These are phyloP conservation scores for Hemithea aestivaria DNA, from an alignment of 2,888 invertebrate species.

Conservation along the genomic window DNA sequence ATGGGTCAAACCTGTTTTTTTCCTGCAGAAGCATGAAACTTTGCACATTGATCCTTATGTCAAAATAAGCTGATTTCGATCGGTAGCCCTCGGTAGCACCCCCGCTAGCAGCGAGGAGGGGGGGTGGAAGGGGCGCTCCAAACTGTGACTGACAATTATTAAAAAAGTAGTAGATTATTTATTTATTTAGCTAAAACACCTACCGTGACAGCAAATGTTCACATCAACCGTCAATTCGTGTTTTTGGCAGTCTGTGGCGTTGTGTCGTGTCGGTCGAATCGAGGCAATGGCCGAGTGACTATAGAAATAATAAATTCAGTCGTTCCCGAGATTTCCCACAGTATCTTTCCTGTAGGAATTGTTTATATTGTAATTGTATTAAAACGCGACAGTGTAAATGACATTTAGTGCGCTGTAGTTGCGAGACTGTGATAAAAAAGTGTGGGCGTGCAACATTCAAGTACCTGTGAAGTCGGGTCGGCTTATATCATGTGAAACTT, in stretches of 20 bases:
- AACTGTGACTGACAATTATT: too few species aligned
- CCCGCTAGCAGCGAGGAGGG: too few species aligned
- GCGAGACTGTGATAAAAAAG: constrained; percentile 42
- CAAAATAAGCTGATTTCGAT: too few species aligned
- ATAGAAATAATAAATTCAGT: constrained; percentile 31
- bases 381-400: constrained; percentile 34
- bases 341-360: constrained; percentile 32
- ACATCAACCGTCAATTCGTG: too few species aligned
- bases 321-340: constrained; percentile 35
- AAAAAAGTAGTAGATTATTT: too few species aligned
- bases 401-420: constrained; percentile 36
- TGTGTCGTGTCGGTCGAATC: constrained; percentile 24
- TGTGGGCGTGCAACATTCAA: constrained; percentile 41
- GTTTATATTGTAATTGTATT: constrained; percentile 23
- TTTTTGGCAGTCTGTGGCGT: constrained; percentile 14
- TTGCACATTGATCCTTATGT: too few species aligned
- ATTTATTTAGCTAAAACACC: neutral
- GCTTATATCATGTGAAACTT: constrained; percentile 48
- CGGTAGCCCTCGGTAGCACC: too few species aligned
- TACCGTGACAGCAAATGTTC: too few species aligned
- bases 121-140: too few species aligned
- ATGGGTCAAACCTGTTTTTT: too few species aligned
- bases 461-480: constrained; percentile 34
- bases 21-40: too few species aligned
- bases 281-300: constrained; percentile 40